These are phyloP conservation scores for Aromia moschata DNA, from an alignment of 2,888 invertebrate species.

Conservation along the genomic window DNA sequence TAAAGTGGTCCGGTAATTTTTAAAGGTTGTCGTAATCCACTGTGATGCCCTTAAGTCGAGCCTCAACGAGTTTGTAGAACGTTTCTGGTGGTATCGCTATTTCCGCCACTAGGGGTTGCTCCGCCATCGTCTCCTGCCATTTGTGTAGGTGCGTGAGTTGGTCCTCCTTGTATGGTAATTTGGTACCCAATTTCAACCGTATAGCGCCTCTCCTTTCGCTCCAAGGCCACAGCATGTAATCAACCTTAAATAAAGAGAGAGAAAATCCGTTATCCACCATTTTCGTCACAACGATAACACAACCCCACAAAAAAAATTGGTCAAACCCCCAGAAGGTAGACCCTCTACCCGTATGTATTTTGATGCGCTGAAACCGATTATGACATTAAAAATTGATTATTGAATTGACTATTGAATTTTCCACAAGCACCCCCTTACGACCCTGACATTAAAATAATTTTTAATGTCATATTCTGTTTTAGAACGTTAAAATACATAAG, in stretches of 20 bases:
- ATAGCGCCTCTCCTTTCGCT: conserved; percentile 48
- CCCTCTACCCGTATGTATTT: no score
- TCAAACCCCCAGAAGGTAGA: no score
- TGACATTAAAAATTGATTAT: neutral
- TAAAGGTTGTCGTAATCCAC: neutral
- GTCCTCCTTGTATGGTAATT: conserved; percentile 44
- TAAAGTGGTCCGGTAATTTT: no score
- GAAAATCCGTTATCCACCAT: neutral
- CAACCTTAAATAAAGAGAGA: conserved; percentile 43
- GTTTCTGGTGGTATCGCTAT: neutral
- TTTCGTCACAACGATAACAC: neutral
- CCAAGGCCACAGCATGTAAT: conserved; percentile 57
- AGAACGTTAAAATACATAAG: no score
- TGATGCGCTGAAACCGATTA: no score
- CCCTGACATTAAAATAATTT: no score
- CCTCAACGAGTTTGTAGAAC: neutral
- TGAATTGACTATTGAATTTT: neutral
- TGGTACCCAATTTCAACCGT: conserved; percentile 41
- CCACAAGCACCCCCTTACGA: neutral
- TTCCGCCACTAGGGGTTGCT: conserved; percentile 31
- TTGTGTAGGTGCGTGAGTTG: conserved; percentile 45
- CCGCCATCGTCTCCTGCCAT: conserved; percentile 50
- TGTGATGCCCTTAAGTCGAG: neutral
- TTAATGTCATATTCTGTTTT: no score
- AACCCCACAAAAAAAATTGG: no score